Evolutionary conservation across 2,113 vertebrate species (phyloP), one percentile per base, ranked within the genome.

Genomic region (Tamias sibiricus): DNA sequence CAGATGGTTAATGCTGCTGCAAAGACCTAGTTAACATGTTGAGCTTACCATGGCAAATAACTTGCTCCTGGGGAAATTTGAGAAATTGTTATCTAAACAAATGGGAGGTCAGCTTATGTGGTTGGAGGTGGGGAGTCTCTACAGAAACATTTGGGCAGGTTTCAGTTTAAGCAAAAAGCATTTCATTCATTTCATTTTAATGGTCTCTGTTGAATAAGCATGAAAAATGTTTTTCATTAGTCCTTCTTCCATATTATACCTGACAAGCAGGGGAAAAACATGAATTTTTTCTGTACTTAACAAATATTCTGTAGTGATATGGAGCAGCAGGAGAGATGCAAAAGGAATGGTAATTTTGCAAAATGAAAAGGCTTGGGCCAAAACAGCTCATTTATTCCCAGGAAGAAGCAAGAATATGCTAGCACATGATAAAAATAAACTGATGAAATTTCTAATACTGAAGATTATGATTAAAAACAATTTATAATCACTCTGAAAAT

Each of bases 331-430:
- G 98, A 97, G 96, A 98, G 96, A 98, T 95, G 97, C 95, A 98
- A 97, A 98, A 93, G 97, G 97, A 98, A 98, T 98, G 95, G 97
- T 98, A 98, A 98, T 98, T 98, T 98, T 95, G 96, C 97, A 98
- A 97, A 98, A 98, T 98, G 97, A 98, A 98, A 98, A 96, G 96
- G 84, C 97, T 85, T 89, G 11, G 62, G 96, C 97, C 95, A 97
- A 97, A 91, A 92, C 90, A 97, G 95, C 90, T 98, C 97, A 96
- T 98, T 98, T 98, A 98, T 97, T 98, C 96, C 96, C 95, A 97
- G 96, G 95, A 98, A 97, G 94, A 81, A 98, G 97, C 93, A 95
- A 96, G 81, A 98, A 98, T 98, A 98, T 98, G 98, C 93, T 97
- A 98, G 97, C 54, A 90, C 91, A 93, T 59, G 95, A 97, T 98